Conservation (phyloP, 1,140 invertebrate genomes). For the Pollicipes pollicipes region DNA sequence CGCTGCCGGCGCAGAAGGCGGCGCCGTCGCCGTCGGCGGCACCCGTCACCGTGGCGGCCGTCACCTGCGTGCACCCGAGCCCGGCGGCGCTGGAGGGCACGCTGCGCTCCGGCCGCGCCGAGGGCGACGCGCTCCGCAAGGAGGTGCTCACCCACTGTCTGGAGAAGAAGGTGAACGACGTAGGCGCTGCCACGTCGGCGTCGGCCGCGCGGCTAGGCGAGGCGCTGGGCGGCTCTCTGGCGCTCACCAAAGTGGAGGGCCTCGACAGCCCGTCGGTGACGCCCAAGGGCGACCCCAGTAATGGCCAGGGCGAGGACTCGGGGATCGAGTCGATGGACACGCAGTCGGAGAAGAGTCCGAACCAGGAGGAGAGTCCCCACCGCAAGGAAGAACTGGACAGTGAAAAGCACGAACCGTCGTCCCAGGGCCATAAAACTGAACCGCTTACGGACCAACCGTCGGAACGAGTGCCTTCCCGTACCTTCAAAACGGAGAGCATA, state of each 20-base stretch:
- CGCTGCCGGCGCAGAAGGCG: conserved; percentile 1
- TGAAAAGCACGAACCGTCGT: conserved; percentile 6
- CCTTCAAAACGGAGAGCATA: neutral
- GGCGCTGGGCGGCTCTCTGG: neutral
- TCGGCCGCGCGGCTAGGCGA: neutral
- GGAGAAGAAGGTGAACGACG: neutral
- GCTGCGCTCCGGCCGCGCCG: conserved; percentile 2
- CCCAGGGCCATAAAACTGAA: neutral
- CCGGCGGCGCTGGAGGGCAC: neutral
- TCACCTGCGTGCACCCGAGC: conserved; percentile 3
- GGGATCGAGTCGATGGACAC: conserved; percentile 87
- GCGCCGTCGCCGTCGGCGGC: neutral
- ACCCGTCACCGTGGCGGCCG: neutral
- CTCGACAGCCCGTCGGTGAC: neutral
- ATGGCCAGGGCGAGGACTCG: conserved; percentile 54
- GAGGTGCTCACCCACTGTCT: neutral
- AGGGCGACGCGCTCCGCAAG: neutral
- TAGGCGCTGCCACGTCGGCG: neutral
- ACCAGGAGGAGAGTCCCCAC: conserved; percentile 38
- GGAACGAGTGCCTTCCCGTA: conserved; percentile 1
- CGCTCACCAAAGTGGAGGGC: neutral
- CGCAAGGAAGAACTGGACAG: conserved; percentile 19
- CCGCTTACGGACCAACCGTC: neutral
- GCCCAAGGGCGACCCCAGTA: neutral
- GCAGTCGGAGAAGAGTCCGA: conserved; percentile 73